Base-by-base conservation (phyloP, 2,888 invertebrate genomes). In the Pardosa pseudoannulata region DNA sequence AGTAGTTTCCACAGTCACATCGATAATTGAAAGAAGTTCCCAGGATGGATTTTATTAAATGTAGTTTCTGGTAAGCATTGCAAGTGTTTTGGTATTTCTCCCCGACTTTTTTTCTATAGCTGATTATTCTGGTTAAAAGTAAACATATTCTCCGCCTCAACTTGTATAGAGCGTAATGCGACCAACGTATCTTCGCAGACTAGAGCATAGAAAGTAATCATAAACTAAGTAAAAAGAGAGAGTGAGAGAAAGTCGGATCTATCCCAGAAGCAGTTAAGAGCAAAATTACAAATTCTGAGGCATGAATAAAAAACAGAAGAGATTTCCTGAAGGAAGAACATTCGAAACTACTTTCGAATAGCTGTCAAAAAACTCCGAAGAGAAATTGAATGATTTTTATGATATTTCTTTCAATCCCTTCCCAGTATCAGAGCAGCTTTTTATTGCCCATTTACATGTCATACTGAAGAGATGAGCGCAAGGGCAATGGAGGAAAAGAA, bases 361-460 rank as follows among this genome's bases (percentile, higher is more conserved):
- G 82, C 72, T 83, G 82, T 83, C 82, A 83, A 83, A 82, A 82
- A 80, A 78, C 23, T 67, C 67, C 31, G 56, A 67, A 72, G 65
- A 72, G 83, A 85, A 85, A 85, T 85, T 85, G 83, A 85, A 85
- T 85, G 78, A 85, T 85, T 85, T 83, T 85, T 85, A 85, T 85
- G 83, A 78, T 72, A 78, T 85, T 85, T 78, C 78, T 78, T 28
- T 65, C 72, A 72, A 27, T 67, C 68, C 68, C 46, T 76, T 70
- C 41, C 31, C 50, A 75, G 68, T 82, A 82, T 82, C 82, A 50
- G 64, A 32, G 62, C 41, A 28, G 41, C 72, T 19, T 85, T 85
- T 85, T 85, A 85, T 85, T 85, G 83, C 83, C 83, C 83, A 85
- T 85, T 85, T 85, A 73, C 83, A 85, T 85, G 83, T 85, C 83